phyloP scores from a whole-genome alignment of 2,888 invertebrate genomes.

The Trachelus troglodyta region DNA sequence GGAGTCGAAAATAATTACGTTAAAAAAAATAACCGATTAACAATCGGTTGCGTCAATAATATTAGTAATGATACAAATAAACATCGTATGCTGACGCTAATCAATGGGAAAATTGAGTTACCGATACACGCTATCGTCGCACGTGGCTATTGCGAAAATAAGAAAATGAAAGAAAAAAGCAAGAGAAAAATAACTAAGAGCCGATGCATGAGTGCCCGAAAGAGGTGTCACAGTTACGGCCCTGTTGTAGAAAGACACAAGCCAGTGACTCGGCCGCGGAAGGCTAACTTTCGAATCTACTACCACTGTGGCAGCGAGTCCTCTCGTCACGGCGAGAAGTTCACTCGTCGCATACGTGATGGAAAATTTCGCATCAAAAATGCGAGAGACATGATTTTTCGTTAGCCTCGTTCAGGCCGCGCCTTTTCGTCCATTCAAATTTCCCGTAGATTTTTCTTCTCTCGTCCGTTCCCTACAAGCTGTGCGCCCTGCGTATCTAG shows the following conservation, averaged over 20 bases:
- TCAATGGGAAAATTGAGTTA: too few species aligned
- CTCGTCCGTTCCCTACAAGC: too few species aligned
- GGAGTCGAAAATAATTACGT: too few species aligned
- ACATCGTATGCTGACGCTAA: too few species aligned
- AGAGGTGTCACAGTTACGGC: constrained; percentile 30
- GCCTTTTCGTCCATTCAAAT: too few species aligned
- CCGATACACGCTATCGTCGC: background rate
- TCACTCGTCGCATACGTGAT: constrained; percentile 45
- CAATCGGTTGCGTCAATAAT: too few species aligned
- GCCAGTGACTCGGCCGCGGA: constrained; percentile 36
- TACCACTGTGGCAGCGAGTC: constrained; percentile 32
- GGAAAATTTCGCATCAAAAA: constrained; percentile 50
- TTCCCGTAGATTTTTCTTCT: too few species aligned
- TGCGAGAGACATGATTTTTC: background rate
- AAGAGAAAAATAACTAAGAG: background rate
- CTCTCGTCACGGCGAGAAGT: constrained; percentile 44
- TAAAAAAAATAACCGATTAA: too few species aligned
- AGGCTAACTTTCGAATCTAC: constrained; percentile 55
- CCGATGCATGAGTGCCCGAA: too few species aligned
- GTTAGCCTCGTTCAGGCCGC: too few species aligned
- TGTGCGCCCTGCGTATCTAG: too few species aligned
- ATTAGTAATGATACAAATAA: too few species aligned
- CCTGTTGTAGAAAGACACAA: constrained; percentile 47
- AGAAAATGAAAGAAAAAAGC: background rate
- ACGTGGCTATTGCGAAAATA: constrained; percentile 5